These are phyloP conservation scores for Bradynema listronoti DNA, from an alignment of 1,140 invertebrate genomes.

Conservation along the genomic window DNA sequence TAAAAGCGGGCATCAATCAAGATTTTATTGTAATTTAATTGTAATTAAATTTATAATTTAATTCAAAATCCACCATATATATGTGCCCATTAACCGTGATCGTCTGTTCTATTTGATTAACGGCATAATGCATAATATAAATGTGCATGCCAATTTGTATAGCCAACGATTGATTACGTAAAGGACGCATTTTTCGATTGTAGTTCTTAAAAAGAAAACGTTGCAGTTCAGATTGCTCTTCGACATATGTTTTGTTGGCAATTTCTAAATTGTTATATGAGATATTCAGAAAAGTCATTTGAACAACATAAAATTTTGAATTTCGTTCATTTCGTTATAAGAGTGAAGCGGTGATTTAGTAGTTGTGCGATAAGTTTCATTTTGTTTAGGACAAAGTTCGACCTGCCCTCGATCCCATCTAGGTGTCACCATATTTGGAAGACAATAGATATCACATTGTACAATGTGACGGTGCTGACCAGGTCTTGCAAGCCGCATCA, in stretches of 20 bases:
- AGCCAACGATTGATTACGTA: slow-evolving; percentile 24
- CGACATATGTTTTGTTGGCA: slow-evolving; percentile 42
- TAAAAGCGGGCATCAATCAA: too few relatives aligned
- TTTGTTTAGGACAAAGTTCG: too few relatives aligned
- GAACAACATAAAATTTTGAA: neutral
- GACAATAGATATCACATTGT: too few relatives aligned
- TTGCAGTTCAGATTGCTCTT: slow-evolving; percentile 44
- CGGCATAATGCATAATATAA: slow-evolving; percentile 38
- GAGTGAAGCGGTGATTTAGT: too few relatives aligned
- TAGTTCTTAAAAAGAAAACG: slow-evolving; percentile 39
- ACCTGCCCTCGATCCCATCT: too few relatives aligned
- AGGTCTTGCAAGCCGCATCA: too few relatives aligned
- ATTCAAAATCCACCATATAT: slow-evolving; percentile 40
- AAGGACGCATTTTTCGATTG: slow-evolving; percentile 34
- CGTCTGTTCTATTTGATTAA: slow-evolving; percentile 48
- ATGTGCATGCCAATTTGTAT: slow-evolving; percentile 15
- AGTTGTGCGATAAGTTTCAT: too few relatives aligned
- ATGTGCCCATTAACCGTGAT: slow-evolving; percentile 50
- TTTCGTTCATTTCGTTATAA: too few relatives aligned
- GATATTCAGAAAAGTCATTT: neutral
- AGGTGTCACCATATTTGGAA: too few relatives aligned
- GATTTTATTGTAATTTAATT: too few relatives aligned
- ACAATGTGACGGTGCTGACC: too few relatives aligned
- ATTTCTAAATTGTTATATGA: slow-evolving; percentile 23
- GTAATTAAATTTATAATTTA: too few relatives aligned